phyloP scores from a whole-genome alignment of 2,113 vertebrate species.

The Cyphomyrus discorhynchus region DNA sequence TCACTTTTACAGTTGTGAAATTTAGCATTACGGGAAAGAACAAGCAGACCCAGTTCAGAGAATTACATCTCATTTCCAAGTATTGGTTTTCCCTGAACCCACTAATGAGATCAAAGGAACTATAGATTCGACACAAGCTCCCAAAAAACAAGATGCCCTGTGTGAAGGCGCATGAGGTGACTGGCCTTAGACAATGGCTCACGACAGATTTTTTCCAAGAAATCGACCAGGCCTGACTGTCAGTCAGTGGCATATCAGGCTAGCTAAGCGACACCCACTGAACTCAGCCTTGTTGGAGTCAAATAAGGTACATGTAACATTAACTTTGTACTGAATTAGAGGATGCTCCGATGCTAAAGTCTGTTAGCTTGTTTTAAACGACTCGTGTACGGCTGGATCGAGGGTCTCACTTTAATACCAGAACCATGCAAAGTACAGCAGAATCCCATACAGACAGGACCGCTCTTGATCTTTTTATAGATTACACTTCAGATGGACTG shows the following conservation, averaged over 20 bases:
- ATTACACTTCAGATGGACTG: not conserved
- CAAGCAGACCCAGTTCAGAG: not conserved
- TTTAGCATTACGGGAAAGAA: not conserved
- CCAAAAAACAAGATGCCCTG: not conserved
- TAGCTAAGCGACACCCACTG: not conserved
- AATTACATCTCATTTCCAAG: not conserved
- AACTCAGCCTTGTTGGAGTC: not conserved
- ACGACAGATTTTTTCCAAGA: not conserved
- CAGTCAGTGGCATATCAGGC: not conserved
- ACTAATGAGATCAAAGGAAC: not conserved
- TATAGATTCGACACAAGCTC: not conserved
- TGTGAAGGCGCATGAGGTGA: not conserved
- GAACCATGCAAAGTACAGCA: not conserved
- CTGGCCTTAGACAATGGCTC: not conserved
- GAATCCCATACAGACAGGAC: not conserved
- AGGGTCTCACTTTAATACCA: not conserved
- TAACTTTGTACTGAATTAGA: not conserved
- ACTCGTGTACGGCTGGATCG: not conserved
- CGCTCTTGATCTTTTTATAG: not conserved
- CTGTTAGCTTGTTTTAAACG: not conserved
- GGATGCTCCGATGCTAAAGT: not conserved
- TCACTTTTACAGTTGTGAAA: not conserved
- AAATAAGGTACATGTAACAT: not conserved
- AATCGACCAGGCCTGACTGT: not conserved
- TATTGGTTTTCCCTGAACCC: not conserved